Evolutionary conservation across 2,888 invertebrate species (phyloP).

Genomic region (Physocephala rufipes): DNA sequence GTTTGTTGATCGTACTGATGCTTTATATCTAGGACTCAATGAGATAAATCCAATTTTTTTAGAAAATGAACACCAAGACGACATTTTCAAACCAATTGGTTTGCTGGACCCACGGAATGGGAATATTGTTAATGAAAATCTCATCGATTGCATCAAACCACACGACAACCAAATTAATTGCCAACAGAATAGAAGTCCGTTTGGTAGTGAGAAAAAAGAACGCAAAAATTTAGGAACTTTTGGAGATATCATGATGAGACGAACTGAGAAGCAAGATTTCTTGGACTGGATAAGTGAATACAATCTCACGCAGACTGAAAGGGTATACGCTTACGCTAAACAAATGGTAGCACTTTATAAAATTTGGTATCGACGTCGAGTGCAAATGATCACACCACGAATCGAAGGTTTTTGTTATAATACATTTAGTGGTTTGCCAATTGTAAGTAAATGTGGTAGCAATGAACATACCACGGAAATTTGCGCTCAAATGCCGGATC

Average conservation of each 20-base stretch:
- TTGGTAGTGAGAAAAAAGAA: slow-evolving; percentile 42
- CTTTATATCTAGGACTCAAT: slow-evolving; percentile 51
- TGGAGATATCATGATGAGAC: slow-evolving; percentile 41
- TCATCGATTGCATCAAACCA: slow-evolving; percentile 48
- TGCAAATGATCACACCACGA: slow-evolving; percentile 37
- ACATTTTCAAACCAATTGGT: neutral
- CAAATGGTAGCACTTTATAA: slow-evolving; percentile 48
- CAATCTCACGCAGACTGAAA: slow-evolving; percentile 45
- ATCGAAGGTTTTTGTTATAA: slow-evolving; percentile 46
- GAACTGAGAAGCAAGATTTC: slow-evolving; percentile 50
- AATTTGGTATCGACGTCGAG: slow-evolving; percentile 47
- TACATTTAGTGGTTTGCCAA: slow-evolving; percentile 56
- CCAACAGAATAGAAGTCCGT: too few relatives aligned
- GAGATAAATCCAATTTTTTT: slow-evolving; percentile 52
- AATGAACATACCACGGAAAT: slow-evolving; percentile 42
- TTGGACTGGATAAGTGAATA: slow-evolving; percentile 50
- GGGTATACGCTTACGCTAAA: slow-evolving; percentile 49
- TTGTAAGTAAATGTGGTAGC: slow-evolving; percentile 48
- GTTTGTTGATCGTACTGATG: slow-evolving; percentile 52
- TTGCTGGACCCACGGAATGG: slow-evolving; percentile 56
- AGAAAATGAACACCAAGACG: slow-evolving; percentile 35
- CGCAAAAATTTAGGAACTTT: slow-evolving; percentile 49
- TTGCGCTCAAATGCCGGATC: slow-evolving; percentile 45
- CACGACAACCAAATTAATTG: slow-evolving; percentile 50
- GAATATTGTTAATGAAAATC: slow-evolving; percentile 34